These are phyloP conservation scores for Eciton burchellii DNA, from an alignment of 1,140 invertebrate genomes.

Conservation along the genomic window DNA sequence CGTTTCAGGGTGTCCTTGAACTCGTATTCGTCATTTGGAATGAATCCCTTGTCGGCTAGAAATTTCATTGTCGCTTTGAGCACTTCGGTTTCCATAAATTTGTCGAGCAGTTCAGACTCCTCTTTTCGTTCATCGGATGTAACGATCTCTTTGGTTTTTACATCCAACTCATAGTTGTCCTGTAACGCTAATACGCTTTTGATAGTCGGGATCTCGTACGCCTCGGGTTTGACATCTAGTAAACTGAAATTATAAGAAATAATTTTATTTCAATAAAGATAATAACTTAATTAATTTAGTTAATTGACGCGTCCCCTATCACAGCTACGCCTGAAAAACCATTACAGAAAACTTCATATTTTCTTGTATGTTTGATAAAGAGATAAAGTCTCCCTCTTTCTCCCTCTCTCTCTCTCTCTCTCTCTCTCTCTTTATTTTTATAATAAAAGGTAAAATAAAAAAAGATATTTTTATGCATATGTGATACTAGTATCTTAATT, in stretches of 20 bases:
- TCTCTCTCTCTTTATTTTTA: no score
- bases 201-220: constrained; percentile 83
- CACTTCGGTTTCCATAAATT: constrained; percentile 87
- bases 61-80: constrained; percentile 87
- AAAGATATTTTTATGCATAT: no score
- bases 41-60: constrained; percentile 85
- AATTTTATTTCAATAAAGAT: constrained; percentile 7
- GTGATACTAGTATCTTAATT: no score
- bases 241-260: constrained; percentile 76
- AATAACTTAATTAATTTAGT: neutral
- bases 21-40: constrained; percentile 82
- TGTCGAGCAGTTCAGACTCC: constrained; percentile 87
- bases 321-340: no score
- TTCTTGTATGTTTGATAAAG: no score
- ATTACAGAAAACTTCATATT: no score
- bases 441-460: no score
- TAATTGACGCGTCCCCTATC: neutral
- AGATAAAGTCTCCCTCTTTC: no score
- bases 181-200: constrained; percentile 82
- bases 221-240: constrained; percentile 80
- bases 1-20: constrained; percentile 85
- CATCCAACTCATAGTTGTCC: constrained; percentile 85
- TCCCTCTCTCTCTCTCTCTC: no score
- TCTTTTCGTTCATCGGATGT: constrained; percentile 86
- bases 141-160: constrained; percentile 86